These are phyloP conservation scores for Apis laboriosa DNA, from an alignment of 1,140 invertebrate genomes.

Conservation along the genomic window DNA sequence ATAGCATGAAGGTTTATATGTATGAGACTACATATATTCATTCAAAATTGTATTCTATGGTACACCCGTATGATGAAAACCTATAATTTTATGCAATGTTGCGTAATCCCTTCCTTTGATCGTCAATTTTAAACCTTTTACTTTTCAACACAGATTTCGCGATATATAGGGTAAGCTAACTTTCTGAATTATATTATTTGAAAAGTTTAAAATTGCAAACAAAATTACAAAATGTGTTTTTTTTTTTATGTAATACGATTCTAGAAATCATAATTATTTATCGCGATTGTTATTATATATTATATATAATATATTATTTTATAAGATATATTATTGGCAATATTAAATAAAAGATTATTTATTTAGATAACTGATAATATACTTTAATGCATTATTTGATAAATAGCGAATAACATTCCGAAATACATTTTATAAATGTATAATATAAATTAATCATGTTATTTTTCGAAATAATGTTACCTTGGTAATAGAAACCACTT, in stretches of 20 bases:
- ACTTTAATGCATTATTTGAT: neutral
- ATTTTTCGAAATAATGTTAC: neutral
- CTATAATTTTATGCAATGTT: conserved; percentile 16
- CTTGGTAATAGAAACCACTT: neutral
- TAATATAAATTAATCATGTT: neutral
- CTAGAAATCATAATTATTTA: neutral
- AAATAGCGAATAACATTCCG: neutral
- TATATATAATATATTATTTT: no score
- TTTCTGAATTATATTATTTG: neutral
- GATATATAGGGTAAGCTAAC: neutral
- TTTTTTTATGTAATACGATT: neutral
- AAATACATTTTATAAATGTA: neutral
- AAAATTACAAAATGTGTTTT: no score
- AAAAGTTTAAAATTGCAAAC: neutral
- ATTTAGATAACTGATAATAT: neutral
- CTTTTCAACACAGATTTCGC: conserved; percentile 8
- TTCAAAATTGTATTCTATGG: neutral
- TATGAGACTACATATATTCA: neutral
- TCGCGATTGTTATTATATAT: neutral
- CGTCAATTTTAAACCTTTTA: conserved; percentile 36
- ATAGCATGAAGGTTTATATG: neutral
- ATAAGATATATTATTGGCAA: neutral
- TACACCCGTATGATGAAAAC: neutral
- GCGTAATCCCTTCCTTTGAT: conserved; percentile 5
- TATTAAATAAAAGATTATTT: neutral